Percentiles rank a stretch among this genome's conserved stretches.
Evolutionary conservation across 2,113 vertebrate species (phyloP).

Genomic region (Myrmophylax atrothorax): DNA sequence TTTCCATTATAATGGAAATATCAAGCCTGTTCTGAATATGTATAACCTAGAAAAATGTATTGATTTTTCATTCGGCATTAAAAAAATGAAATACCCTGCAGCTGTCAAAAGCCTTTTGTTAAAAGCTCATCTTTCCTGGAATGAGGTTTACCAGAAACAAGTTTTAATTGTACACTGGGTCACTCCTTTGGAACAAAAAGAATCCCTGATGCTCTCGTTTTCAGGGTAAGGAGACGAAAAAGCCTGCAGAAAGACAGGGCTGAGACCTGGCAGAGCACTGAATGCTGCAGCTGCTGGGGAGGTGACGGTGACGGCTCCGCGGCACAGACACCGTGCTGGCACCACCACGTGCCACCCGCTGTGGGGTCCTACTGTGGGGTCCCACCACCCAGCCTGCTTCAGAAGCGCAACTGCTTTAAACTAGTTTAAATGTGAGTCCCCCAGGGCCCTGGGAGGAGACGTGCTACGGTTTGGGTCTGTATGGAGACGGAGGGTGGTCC

Average conservation of each 20-base stretch:
- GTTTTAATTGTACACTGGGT: constrained; percentile 93
- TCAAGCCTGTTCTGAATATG: constrained; percentile 93
- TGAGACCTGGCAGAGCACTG: background rate
- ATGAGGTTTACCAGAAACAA: constrained; percentile 90
- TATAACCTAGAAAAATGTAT: constrained; percentile 98
- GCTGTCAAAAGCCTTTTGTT: constrained; percentile 98
- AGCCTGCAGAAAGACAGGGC: background rate
- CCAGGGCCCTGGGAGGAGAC: background rate
- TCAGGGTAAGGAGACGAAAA: constrained; percentile 38
- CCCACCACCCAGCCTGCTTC: background rate
- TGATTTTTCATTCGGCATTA: constrained; percentile 97
- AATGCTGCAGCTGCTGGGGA: background rate
- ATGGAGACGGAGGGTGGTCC: background rate
- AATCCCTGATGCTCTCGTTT: background rate
- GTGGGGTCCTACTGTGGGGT: background rate
- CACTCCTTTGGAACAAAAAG: constrained; percentile 72
- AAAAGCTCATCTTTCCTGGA: constrained; percentile 96
- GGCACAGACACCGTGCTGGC: background rate
- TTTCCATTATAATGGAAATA: constrained; percentile 93
- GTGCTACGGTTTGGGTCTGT: rapidly evolving
- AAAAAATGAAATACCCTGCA: constrained; percentile 96
- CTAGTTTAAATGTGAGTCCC: rapidly evolving
- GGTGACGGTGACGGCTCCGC: background rate
- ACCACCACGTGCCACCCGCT: background rate
- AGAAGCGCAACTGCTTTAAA: background rate